Base-by-base conservation (phyloP, 1,140 invertebrate genomes). In the Tyrophagus putrescentiae region DNA sequence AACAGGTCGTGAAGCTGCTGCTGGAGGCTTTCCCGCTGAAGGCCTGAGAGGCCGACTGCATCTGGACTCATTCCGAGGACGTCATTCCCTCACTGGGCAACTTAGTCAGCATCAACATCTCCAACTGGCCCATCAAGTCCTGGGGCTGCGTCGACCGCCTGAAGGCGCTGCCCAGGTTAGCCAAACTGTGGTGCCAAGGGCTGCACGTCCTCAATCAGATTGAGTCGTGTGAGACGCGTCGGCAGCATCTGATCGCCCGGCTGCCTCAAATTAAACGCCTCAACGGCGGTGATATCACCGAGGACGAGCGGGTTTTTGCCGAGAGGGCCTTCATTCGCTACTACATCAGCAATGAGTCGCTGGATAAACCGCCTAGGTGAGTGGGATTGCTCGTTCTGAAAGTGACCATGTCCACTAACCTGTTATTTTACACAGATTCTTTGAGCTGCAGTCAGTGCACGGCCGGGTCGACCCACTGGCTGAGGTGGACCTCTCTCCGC, bases 291-390 rank as follows among this genome's bases (percentile, higher is more conserved):
- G 78, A 79, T 29, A 87, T 94, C 65, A 80, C 80, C 31, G 77
- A 76, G 0, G 82, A 87, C 66, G 88, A 93, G 70, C 76, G 89
- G 60, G 86, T 91, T 72, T 85, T 90, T 68, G 84, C 89, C n/a
- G 89, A 95, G 70, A 76, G 89, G 60, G 87, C 87, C 65, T 94
- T 93, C 73, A 87, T 95, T 64, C 76, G 90, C 52, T 84, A 87
- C 69, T 91, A 87, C 70, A 85, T 90, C 83, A 83, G 89, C 50
- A 60, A 62, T 34, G 64, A 68, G 5, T 62, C 67, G 0, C 48
- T 56, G 18, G 61, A 61, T 7, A 62, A 64, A 27, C 66, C 67
- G 27, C 53, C 61, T 61, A 64, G 66, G 67, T 68, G 41, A 39
- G 25, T 60, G 16, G 25, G 39, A 32, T 62, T 50, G 34, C 21